These are phyloP conservation scores for Trinectes maculatus DNA, from an alignment of 2,113 vertebrate species.

Conservation along the genomic window DNA sequence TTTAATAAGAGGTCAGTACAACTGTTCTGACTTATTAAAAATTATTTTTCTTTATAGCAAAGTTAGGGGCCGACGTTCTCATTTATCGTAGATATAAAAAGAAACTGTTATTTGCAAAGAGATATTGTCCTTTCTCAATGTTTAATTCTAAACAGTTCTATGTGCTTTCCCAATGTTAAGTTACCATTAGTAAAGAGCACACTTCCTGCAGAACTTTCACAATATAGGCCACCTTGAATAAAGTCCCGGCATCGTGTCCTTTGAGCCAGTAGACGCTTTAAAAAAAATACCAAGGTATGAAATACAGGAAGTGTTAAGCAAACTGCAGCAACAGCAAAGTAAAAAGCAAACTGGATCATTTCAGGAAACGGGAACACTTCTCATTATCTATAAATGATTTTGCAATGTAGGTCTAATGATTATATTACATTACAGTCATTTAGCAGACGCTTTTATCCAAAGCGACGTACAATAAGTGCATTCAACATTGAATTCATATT, in stretches of 20 bases:
- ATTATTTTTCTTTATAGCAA: neutral
- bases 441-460: too few species aligned
- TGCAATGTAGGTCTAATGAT: too few species aligned
- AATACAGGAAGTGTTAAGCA: neutral
- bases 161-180: neutral
- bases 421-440: neutral
- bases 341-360: neutral
- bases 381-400: too few species aligned
- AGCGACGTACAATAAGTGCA: too few species aligned
- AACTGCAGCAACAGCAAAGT: neutral
- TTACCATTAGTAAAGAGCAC: neutral
- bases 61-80: neutral
- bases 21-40: neutral
- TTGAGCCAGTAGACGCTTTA: neutral
- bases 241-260: neutral
- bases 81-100: neutral
- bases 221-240: conserved; percentile 18
- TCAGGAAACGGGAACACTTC: neutral
- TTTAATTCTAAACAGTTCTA: neutral
- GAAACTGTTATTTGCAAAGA: neutral
- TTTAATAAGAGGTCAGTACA: too few species aligned
- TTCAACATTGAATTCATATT: too few species aligned
- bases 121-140: conserved; percentile 1
- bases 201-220: conserved; percentile 24
- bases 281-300: neutral